Conservation (phyloP, 2,797 vertebrate genomes). For the Perodicticus potto region DNA sequence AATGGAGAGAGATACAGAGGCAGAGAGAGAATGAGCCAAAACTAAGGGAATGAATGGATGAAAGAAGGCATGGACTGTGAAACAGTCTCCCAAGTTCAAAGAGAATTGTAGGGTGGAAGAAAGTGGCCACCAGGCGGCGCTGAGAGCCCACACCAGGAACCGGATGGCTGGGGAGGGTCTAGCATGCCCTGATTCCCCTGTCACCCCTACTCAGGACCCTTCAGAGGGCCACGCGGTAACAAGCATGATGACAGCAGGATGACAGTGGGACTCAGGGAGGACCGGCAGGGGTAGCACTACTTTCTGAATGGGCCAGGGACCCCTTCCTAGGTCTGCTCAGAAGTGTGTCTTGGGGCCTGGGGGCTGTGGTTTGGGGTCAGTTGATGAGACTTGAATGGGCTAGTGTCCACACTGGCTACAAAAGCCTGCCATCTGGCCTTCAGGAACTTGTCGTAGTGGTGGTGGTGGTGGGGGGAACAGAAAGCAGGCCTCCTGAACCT, state of each 20-base stretch:
- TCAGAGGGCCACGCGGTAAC: not conserved
- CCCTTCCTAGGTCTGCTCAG: not conserved
- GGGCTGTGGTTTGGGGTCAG: not conserved
- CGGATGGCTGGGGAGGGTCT: rapidly evolving
- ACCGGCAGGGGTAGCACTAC: not conserved
- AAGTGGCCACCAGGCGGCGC: conserved; percentile 40
- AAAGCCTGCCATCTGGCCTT: not conserved
- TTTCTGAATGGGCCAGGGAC: not conserved
- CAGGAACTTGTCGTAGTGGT: not conserved
- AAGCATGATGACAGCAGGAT: not conserved
- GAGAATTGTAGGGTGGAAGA: not conserved
- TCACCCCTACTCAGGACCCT: not conserved
- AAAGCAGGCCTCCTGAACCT: too few species aligned
- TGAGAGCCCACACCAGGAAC: not conserved
- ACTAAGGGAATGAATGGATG: not conserved
- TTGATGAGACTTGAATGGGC: not conserved
- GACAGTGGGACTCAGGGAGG: not conserved
- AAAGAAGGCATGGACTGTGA: not conserved
- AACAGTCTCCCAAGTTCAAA: not conserved
- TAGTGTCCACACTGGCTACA: too few species aligned
- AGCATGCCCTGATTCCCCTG: rapidly evolving
- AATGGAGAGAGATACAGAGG: too few species aligned
- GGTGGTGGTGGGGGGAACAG: too few species aligned
- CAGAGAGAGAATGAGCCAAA: not conserved
- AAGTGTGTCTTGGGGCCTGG: not conserved